These are phyloP conservation scores for Sebastes aleutianus DNA, from an alignment of 2,797 vertebrate genomes.

Conservation along the genomic window DNA sequence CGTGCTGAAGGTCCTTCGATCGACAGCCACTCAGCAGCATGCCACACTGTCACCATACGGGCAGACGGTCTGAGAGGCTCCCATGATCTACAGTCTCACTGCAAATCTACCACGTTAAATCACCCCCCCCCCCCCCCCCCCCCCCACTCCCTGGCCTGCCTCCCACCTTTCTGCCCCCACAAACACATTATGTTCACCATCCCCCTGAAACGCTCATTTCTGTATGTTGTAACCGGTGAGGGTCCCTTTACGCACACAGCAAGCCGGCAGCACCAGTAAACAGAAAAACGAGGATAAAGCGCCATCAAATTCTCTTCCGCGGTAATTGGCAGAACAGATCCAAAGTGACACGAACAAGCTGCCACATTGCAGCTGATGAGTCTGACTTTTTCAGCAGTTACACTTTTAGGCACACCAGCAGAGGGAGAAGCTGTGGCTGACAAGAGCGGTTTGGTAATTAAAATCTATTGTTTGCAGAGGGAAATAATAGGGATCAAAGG, in stretches of 20 bases:
- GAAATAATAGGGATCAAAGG: conserved; percentile 75
- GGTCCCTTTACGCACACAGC: conserved; percentile 31
- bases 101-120: conserved; percentile 78
- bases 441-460: conserved; percentile 69
- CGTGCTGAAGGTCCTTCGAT: conserved; percentile 70
- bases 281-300: conserved; percentile 14
- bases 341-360: conserved; percentile 57
- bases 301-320: conserved; percentile 33
- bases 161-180: conserved; percentile 25
- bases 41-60: conserved; percentile 55
- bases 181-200: conserved; percentile 30
- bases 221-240: conserved; percentile 21
- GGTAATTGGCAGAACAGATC: conserved; percentile 56
- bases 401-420: conserved; percentile 44
- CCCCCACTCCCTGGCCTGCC: background rate
- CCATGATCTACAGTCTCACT: conserved; percentile 69
- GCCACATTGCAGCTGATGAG: conserved; percentile 54
- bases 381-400: conserved; percentile 47
- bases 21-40: conserved; percentile 59
- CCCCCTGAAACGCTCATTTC: conserved; percentile 19
- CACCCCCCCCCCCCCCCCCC: conserved; percentile 23
- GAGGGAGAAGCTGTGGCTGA: conserved; percentile 44
- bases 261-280: conserved; percentile 19
- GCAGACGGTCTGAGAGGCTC: conserved; percentile 58
- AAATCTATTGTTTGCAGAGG: conserved; percentile 73